Base-by-base conservation (phyloP, 2,888 invertebrate genomes). In the Orchestes rusci region DNA sequence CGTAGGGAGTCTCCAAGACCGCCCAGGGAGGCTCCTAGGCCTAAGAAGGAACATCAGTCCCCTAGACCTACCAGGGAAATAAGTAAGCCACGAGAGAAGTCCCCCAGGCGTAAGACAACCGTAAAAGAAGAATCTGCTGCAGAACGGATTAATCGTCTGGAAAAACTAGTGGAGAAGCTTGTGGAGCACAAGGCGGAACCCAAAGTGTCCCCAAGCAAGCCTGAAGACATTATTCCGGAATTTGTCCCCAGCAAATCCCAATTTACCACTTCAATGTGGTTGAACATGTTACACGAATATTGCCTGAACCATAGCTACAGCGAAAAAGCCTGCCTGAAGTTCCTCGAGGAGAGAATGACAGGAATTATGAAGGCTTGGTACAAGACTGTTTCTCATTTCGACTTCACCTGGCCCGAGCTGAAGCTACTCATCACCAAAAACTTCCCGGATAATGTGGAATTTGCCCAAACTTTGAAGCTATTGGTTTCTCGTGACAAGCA, bases 341-440 rank as follows among this genome's bases (percentile, higher is more conserved):
- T 51, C 45, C 44, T 58, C 47, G 50, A 51, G 30, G 54, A 47
- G 31, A 52, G 56, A 51, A 60, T 61, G 59, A 52, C 58, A 15
- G 59, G 61, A 10, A 52, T 60, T 35, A 52, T 61, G 27, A 61
- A 61, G 36, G 54, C 59, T 20, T 61, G 61, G 61, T 60, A 54
- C 36, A 61, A 60, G 38, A 55, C 53, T 10, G 44, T 61, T 2
- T 33, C 54, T 4, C 43, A 43, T 37, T 56, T 52, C 48, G 52
- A 59, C 40, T 60, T 54, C 41, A 57, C 59, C 10, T 61, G 61
- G 61, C 59, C 58, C 4, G 61, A 61, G 43, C 46, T 59, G 43
- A 59, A 59, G 50, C 45, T 60, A 39, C 50, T 60, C 3, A 57
- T 61, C 36, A 55, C 53, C 2, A 54, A 56, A 51, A 56, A 55